A percentile compares a stretch with the other conserved stretches of the same genome.
Evolutionary conservation across 2,113 vertebrate species (phyloP).

Genomic region (Tinamus guttatus): DNA sequence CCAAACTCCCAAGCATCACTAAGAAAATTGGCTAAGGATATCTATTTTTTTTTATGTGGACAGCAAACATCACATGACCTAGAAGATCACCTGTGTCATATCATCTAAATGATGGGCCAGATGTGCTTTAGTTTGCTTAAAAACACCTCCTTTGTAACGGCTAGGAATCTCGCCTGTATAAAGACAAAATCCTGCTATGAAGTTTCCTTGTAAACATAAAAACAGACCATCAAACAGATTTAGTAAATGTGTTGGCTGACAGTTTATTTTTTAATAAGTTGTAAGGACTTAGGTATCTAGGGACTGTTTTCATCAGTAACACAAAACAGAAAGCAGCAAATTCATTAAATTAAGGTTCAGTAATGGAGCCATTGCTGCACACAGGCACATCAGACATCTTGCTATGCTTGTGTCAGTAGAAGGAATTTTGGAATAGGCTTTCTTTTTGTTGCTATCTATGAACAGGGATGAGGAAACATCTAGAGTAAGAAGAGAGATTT

Average conservation of each 20-base stretch:
- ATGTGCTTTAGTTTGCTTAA: background rate
- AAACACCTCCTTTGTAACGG: background rate
- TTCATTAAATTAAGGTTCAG: background rate
- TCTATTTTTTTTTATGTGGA: background rate
- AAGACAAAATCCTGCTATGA: background rate
- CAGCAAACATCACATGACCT: background rate
- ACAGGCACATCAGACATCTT: background rate
- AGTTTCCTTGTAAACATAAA: slow-evolving; percentile 25
- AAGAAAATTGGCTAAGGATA: slow-evolving; percentile 21
- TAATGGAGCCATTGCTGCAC: background rate
- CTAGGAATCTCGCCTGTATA: background rate
- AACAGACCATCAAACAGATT: slow-evolving; percentile 2
- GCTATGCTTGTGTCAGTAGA: background rate
- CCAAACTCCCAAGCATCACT: background rate
- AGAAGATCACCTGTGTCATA: background rate
- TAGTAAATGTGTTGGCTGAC: background rate
- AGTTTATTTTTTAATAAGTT: slow-evolving; percentile 27
- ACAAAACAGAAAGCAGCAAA: background rate
- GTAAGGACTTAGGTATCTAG: background rate
- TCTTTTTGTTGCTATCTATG: background rate
- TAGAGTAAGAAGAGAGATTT: background rate
- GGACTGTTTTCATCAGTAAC: background rate
- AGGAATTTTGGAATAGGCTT: background rate
- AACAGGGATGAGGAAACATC: background rate
- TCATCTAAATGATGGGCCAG: background rate